A percentile compares a stretch with the other conserved stretches of the same genome.
Conservation (phyloP, 2,113 vertebrate genomes). For the Synodontis membranacea region DNA sequence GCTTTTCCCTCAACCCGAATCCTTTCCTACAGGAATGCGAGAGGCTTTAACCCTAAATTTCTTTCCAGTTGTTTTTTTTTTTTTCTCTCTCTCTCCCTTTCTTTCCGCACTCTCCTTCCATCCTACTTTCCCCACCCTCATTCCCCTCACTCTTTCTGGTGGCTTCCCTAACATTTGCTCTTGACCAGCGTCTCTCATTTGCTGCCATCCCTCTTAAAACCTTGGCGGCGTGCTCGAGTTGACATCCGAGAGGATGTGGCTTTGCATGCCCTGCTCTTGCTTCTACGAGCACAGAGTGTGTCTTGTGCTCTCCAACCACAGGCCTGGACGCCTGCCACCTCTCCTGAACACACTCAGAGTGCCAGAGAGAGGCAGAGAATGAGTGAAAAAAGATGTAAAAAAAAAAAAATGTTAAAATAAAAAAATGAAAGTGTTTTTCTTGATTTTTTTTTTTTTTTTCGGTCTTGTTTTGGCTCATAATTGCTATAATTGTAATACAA, state of each 20-base stretch:
- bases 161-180: constrained; percentile 40
- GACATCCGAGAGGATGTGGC: constrained; percentile 58
- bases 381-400: neutral
- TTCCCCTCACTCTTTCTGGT: constrained; percentile 34
- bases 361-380: neutral
- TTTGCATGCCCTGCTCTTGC: constrained; percentile 32
- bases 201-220: constrained; percentile 48
- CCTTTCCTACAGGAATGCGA: constrained; percentile 8
- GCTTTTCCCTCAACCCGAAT: constrained; percentile 35
- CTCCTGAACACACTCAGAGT: constrained; percentile 35
- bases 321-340: constrained; percentile 35
- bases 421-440: constrained; percentile 21
- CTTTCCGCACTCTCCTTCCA: neutral
- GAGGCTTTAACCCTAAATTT: constrained; percentile 40
- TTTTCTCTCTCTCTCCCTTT: no score
- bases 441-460: constrained; percentile 50
- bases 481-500: constrained; percentile 26
- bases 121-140: constrained; percentile 15
- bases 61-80: constrained; percentile 40
- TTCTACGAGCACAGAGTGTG: constrained; percentile 18
- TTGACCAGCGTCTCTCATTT: constrained; percentile 41
- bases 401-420: neutral
- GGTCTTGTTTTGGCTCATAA: constrained; percentile 19
- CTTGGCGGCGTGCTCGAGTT: constrained; percentile 23
- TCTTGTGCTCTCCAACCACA: constrained; percentile 39